Conservation (phyloP, 2,888 invertebrate species). For the Mesochorus sp. region DNA sequence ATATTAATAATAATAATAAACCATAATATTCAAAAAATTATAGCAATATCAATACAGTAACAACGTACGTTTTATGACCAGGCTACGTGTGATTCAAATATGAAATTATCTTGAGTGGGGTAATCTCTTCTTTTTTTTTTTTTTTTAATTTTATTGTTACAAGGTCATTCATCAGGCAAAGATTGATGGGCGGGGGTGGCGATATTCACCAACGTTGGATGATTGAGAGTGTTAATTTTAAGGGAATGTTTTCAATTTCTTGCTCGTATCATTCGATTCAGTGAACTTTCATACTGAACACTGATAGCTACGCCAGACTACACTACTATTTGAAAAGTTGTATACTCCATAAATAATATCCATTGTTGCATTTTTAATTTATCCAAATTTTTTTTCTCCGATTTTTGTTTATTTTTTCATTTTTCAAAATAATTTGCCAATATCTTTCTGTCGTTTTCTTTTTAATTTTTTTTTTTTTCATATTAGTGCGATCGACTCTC, state of each 20-base stretch:
- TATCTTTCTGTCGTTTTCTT: slow-evolving; percentile 6
- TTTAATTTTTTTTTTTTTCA: background rate
- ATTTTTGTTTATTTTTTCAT: slow-evolving; percentile 29
- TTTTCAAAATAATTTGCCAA: slow-evolving; percentile 48
- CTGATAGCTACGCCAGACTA: slow-evolving; percentile 48
- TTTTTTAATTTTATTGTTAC: slow-evolving; percentile 30
- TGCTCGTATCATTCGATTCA: slow-evolving; percentile 45
- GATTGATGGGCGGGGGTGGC: slow-evolving; percentile 5
- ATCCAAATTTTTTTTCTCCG: no score
- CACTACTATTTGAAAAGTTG: slow-evolving; percentile 47
- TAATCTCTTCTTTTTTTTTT: slow-evolving; percentile 45
- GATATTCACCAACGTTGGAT: slow-evolving; percentile 28
- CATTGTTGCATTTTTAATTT: slow-evolving; percentile 35
- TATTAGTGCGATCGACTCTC: background rate
- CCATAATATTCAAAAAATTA: slow-evolving; percentile 70
- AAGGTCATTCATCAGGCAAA: slow-evolving; percentile 16
- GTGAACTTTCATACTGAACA: slow-evolving; percentile 48
- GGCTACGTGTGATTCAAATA: slow-evolving; percentile 40
- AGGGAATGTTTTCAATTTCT: slow-evolving; percentile 60
- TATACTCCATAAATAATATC: slow-evolving; percentile 27
- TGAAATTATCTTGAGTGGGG: slow-evolving; percentile 32
- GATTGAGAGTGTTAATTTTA: slow-evolving; percentile 36
- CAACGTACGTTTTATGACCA: slow-evolving; percentile 67
- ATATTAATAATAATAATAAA: slow-evolving; percentile 69
- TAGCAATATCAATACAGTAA: slow-evolving; percentile 73